phyloP scores from a whole-genome alignment of 1,140 invertebrate genomes.

The Protaetia brevitarsis region DNA sequence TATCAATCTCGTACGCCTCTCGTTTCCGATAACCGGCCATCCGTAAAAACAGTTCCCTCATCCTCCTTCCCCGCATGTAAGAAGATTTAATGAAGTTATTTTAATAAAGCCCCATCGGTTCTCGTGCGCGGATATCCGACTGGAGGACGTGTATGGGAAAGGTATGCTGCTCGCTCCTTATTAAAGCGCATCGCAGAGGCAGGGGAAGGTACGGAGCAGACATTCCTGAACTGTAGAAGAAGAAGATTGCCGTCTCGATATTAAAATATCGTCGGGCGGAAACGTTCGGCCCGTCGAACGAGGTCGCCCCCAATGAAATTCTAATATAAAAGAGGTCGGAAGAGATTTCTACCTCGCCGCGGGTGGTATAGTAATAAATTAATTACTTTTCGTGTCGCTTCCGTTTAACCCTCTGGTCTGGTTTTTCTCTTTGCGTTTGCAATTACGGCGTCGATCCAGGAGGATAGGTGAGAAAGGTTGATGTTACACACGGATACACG shows the following conservation, averaged over 20 bases:
- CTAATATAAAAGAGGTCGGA: conserved; percentile 24
- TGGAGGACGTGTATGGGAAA: too few species aligned
- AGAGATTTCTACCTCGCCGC: not conserved
- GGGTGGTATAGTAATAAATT: not conserved
- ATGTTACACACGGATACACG: not conserved
- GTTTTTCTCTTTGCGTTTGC: not conserved
- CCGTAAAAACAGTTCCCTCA: too few species aligned
- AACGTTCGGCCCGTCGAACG: conserved; percentile 20
- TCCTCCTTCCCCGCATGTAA: too few species aligned
- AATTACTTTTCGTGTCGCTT: conserved; percentile 4
- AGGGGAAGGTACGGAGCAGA: too few species aligned
- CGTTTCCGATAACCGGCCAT: too few species aligned
- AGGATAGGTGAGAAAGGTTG: not conserved
- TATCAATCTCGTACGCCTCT: too few species aligned
- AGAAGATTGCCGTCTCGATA: too few species aligned
- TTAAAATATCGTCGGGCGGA: conserved; percentile 26
- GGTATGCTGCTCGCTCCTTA: conserved; percentile 27
- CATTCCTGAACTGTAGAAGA: conserved; percentile 26
- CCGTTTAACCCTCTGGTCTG: conserved; percentile 4
- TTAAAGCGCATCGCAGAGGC: conserved; percentile 24
- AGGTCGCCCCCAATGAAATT: conserved; percentile 19
- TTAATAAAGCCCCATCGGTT: conserved; percentile 22
- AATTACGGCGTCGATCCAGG: conserved; percentile 1
- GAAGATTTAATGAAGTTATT: conserved; percentile 26
- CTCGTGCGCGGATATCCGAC: not conserved